Evolutionary conservation across 2,797 vertebrate genomes (phyloP).

Genomic region (Sebastes diploproa): DNA sequence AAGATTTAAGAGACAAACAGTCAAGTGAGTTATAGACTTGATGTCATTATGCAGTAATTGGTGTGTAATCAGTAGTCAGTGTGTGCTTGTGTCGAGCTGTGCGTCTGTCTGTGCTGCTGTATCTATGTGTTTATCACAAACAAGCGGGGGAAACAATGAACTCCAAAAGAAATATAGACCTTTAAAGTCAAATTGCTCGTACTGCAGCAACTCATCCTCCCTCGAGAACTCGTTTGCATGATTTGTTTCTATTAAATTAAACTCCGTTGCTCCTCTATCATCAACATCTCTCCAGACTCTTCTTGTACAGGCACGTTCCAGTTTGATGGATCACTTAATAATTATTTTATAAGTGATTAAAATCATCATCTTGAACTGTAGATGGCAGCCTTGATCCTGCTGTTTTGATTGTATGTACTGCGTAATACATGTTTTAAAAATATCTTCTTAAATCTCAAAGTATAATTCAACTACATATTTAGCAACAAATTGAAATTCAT

Average conservation of each 20-base stretch:
- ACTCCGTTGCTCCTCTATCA: not conserved
- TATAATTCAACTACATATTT: not conserved
- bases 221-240: not conserved
- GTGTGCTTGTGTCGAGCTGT: constrained; percentile 2
- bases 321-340: constrained; percentile 4
- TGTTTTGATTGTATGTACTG: not conserved
- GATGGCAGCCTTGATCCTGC: constrained; percentile 67
- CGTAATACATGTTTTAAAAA: not conserved
- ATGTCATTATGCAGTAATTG: constrained; percentile 35
- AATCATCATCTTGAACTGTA: constrained; percentile 45
- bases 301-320: not conserved
- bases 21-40: constrained; percentile 47
- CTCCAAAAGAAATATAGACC: not conserved
- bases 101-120: constrained; percentile 10
- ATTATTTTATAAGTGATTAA: not conserved
- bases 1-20: constrained; percentile 43
- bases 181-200: not conserved
- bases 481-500: not conserved
- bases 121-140: constrained; percentile 62
- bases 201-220: not conserved
- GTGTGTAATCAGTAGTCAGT: constrained; percentile 13
- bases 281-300: not conserved
- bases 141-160: constrained; percentile 33
- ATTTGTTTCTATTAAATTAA: not conserved
- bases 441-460: not conserved